Evolutionary conservation across 1,140 invertebrate genomes (phyloP).

Genomic region (roundworm (Caenorhabditis elegans)): DNA sequence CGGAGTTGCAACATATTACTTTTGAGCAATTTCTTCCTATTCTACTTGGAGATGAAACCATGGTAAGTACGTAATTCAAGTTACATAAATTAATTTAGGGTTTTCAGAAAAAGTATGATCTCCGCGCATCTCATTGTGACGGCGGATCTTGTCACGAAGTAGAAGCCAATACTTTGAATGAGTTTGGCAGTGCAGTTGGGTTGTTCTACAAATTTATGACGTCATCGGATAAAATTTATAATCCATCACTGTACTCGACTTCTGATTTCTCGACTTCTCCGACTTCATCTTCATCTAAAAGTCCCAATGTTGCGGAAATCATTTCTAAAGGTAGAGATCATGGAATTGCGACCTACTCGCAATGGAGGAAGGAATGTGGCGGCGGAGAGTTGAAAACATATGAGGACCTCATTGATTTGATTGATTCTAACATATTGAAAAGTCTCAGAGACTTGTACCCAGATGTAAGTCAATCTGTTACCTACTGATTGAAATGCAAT

Average conservation of each 20-base stretch:
- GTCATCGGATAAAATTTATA: background rate
- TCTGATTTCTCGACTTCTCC: background rate
- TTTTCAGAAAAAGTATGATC: background rate
- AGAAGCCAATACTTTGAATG: background rate
- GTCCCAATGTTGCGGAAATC: background rate
- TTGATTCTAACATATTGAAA: background rate
- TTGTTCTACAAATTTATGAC: constrained; percentile 1
- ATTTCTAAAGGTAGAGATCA: background rate
- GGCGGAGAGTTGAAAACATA: background rate
- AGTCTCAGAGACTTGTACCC: background rate
- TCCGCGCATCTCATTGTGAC: background rate
- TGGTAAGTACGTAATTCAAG: background rate
- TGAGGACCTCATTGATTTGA: background rate
- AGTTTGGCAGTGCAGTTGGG: background rate
- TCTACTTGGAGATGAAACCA: background rate
- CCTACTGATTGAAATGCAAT: too few species aligned
- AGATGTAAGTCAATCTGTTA: background rate
- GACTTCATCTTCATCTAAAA: background rate
- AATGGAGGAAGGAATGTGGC: constrained; percentile 18
- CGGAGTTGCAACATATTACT: background rate
- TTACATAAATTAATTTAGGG: background rate
- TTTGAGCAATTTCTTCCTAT: background rate
- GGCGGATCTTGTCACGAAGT: background rate
- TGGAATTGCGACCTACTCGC: background rate
- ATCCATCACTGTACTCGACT: background rate